Percentiles rank a stretch among this genome's conserved stretches.
phyloP scores from a whole-genome alignment of 1,140 invertebrate genomes.

The Brachionus asplanchnoidis region DNA sequence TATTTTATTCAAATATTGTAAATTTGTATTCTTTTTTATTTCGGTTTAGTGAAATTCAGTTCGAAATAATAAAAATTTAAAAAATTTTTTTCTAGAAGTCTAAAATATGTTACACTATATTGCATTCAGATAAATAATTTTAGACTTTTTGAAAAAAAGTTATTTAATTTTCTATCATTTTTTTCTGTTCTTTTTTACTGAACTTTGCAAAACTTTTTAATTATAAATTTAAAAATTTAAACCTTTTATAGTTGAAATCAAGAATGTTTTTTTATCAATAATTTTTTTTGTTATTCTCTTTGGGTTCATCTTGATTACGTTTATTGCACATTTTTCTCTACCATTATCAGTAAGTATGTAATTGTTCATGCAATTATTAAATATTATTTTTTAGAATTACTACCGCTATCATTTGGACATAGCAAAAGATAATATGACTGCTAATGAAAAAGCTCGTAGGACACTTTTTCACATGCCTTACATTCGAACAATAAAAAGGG shows the following conservation, averaged over 20 bases:
- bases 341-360: constrained; percentile 18
- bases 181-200: neutral
- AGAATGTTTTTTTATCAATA: neutral
- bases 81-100: no score
- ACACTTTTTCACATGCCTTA: constrained; percentile 16
- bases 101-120: no score
- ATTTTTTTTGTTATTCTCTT: constrained; percentile 23
- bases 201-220: no score
- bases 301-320: constrained; percentile 12
- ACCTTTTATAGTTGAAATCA: neutral
- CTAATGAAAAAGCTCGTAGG: neutral
- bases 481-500: neutral
- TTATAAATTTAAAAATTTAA: neutral
- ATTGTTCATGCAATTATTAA: neutral
- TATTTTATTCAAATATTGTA: neutral
- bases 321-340: constrained; percentile 37
- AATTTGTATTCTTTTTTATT: neutral
- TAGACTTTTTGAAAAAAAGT: no score
- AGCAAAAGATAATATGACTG: neutral
- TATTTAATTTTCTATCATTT: neutral
- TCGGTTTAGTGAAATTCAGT: neutral
- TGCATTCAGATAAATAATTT: no score
- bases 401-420: constrained; percentile 28
- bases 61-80: no score
- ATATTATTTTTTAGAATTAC: neutral